Evolutionary conservation across 2,113 vertebrate species (phyloP), one percentile per base, ranked within the genome.

Genomic region (Rhinolophus sinicus): DNA sequence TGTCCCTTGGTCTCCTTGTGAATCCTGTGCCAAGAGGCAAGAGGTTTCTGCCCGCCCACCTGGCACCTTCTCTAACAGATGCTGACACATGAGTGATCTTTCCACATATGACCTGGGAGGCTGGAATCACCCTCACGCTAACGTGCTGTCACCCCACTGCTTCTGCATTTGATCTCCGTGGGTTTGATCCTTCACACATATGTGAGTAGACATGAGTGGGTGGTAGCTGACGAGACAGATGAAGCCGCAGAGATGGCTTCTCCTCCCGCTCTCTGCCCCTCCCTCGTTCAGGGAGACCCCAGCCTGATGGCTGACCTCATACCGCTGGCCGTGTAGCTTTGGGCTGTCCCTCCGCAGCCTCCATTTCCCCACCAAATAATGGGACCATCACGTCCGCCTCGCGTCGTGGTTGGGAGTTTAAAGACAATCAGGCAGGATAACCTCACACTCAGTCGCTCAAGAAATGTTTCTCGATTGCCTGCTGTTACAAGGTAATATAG

Each of bases 261-360:
- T 16, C 10, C 3, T 77, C 3, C 22, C 8, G 13, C 2, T 24
- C 9, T 54, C 24, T 15, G 6, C 38, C 13, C 30, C 30, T 67
- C 6, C 58, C 14, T 18, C 38, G 58, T 40, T 40, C 40, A 5
- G 28, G 13, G 38, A 58, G 21, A 30, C 2, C 13, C 73, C 35
- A 1, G 22, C 5, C n/a, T 58, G 11, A 1, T 6, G 14, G 1
- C 21, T 35, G 40, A 13, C 24, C 19, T 8, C 10, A 6, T 6
- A 8, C n/a, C 10, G 18, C 81, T 50, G 15, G 15, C 87, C 21
- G 5, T 1, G 18, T 38, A 33, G 3, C 35, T 22, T 54, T 26
- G 62, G 30, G 8, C 35, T 21, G n/a, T 21, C n/a, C 54, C 88
- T 62, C 60, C 60, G 1, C 6, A 56, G 47, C 4, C 10, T 58